Conservation (phyloP, 2,113 vertebrate genomes). For the Neogobius melanostomus region DNA sequence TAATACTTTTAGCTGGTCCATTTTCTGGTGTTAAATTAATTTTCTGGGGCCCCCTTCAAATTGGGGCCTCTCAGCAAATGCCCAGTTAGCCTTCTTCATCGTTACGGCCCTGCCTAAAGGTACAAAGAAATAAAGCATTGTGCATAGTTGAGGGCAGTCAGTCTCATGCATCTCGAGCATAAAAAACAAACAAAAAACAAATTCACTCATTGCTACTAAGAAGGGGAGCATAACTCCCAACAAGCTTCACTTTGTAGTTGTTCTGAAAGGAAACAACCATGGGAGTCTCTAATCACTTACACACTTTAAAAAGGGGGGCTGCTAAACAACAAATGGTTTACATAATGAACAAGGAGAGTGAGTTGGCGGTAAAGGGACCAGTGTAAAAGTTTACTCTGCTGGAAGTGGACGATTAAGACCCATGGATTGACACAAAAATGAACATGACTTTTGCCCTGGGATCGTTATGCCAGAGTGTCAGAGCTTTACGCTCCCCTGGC, state of each 20-base stretch:
- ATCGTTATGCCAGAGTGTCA: slow-evolving; percentile 56
- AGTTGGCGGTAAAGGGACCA: slow-evolving; percentile 41
- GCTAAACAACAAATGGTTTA: slow-evolving; percentile 52
- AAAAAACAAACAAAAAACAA: slow-evolving; percentile 17
- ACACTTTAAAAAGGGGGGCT: slow-evolving; percentile 38
- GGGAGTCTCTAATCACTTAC: slow-evolving; percentile 56
- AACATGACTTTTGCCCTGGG: slow-evolving; percentile 59
- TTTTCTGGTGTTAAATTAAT: too few relatives aligned
- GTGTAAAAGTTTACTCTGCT: slow-evolving; percentile 36
- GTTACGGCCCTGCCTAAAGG: too few relatives aligned
- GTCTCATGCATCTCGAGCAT: not conserved
- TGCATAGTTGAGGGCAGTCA: not conserved
- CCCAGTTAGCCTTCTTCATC: too few relatives aligned
- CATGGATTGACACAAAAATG: slow-evolving; percentile 55
- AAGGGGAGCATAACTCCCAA: slow-evolving; percentile 31
- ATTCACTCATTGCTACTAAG: slow-evolving; percentile 18
- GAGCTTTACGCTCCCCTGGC: slow-evolving; percentile 57
- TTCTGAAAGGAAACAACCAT: slow-evolving; percentile 30
- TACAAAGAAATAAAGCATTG: too few relatives aligned
- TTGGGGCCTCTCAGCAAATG: too few relatives aligned
- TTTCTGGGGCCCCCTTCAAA: too few relatives aligned
- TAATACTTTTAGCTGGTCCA: too few relatives aligned
- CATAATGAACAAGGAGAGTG: slow-evolving; percentile 49
- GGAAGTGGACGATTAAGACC: slow-evolving; percentile 57
- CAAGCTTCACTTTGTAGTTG: slow-evolving; percentile 39